Evolutionary conservation across 2,113 vertebrate species (phyloP), one percentile per base, ranked within the genome.

Genomic region (Megaceryle torquata): DNA sequence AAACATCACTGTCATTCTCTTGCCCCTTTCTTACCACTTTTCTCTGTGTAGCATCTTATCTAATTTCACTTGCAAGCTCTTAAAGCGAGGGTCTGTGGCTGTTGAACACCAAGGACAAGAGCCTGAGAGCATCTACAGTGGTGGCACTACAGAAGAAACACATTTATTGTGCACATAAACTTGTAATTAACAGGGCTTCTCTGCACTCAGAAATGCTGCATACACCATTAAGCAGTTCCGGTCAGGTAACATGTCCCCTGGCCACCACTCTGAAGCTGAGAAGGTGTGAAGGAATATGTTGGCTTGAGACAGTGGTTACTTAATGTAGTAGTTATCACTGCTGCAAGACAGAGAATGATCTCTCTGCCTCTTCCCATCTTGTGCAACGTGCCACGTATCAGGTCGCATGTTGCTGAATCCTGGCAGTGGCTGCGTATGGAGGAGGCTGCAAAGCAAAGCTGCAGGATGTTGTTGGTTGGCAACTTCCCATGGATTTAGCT

Each of bases 401-500:
- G 83, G 80, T n/a, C 31, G 0, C 2, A 1, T 15, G 10, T 3
- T 15, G 84, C 70, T 2, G 11, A 26, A 76, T 82, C 53, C 57
- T 64, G 85, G 85, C 82, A 56, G 48, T 6, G 46, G 67, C 57
- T 20, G 37, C 1, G 6, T 14, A 31, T 1, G 37, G 83, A 83
- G 93, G 83, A 70, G 76, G 86, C 91, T 69, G 83, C 3, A 0
- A 71, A 82, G 82, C 3, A 0, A 37, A 59, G 64, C 91, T 75
- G 69, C 81, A 65, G 75, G 88, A 91, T 82, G 79, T 72, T 88
- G 83, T 56, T n/a, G 61, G 43, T 48, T 93, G 90, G 94, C 88
- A 83, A 50, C 88, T 90, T 90, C 82, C 71, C 95, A 74, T 70
- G 91, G 94, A 24, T 80, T 91, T 69, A 65, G 59, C 91, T 59